phyloP scores from a whole-genome alignment of 2,113 vertebrate species.

The Atlantisia rogersi region DNA sequence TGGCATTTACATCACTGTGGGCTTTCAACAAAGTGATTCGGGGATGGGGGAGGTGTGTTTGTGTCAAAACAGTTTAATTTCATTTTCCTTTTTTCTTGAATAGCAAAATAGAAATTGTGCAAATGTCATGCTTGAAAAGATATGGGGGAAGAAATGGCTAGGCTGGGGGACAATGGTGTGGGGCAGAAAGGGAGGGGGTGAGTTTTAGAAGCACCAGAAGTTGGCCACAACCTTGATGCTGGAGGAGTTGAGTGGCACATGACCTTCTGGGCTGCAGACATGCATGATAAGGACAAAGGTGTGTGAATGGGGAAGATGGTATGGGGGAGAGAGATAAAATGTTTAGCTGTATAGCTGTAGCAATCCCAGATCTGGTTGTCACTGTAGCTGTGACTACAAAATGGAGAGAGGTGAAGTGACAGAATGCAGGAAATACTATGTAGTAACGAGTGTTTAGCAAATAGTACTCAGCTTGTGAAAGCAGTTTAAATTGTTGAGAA shows the following conservation, averaged over 20 bases:
- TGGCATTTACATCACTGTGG: not conserved
- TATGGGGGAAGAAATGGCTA: fast-evolving
- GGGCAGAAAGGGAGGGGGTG: not conserved
- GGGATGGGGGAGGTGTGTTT: not conserved
- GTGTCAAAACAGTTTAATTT: not conserved
- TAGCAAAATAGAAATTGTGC: constrained; percentile 16
- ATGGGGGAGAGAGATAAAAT: not conserved
- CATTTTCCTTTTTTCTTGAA: constrained; percentile 9
- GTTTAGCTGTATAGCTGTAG: not conserved
- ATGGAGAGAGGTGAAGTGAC: not conserved
- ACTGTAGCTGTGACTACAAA: not conserved
- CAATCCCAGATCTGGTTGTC: not conserved
- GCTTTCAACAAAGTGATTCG: not conserved
- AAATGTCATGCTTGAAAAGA: not conserved
- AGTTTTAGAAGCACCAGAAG: not conserved
- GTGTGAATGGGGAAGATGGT: not conserved
- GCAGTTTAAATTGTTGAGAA: not conserved
- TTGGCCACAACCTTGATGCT: not conserved
- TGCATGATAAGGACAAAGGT: not conserved
- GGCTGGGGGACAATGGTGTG: fast-evolving
- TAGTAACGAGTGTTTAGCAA: not conserved
- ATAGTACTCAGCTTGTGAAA: not conserved
- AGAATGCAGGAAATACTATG: not conserved
- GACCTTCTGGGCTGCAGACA: not conserved
- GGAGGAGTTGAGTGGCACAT: not conserved